phyloP scores from a whole-genome alignment of 1,140 invertebrate species.

The Pygmarrhopalites habei region DNA sequence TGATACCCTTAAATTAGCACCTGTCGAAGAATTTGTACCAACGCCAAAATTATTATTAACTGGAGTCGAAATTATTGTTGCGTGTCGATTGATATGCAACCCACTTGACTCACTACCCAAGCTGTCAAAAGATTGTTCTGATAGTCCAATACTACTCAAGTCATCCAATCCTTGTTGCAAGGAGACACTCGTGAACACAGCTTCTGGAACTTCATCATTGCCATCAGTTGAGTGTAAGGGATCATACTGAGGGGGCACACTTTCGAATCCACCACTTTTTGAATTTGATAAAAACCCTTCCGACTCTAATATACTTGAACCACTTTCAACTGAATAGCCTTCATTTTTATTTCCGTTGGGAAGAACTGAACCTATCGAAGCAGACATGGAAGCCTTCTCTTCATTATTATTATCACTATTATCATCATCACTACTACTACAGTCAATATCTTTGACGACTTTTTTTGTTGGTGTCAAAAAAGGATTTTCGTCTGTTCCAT shows the following conservation, averaged over 20 bases:
- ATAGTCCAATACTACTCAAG: constrained; percentile 4
- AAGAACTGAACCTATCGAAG: no score
- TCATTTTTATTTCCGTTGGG: no score
- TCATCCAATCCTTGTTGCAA: not conserved
- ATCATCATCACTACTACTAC: no score
- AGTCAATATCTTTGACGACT: no score
- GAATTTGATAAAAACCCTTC: no score
- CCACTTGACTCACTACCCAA: not conserved
- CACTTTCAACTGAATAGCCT: not conserved
- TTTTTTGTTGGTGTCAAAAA: no score
- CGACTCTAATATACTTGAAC: not conserved
- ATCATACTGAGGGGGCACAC: no score
- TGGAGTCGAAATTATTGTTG: no score
- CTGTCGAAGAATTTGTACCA: not conserved
- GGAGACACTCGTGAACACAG: not conserved
- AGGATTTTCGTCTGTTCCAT: constrained; percentile 31
- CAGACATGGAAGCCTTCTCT: no score
- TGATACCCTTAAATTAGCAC: not conserved
- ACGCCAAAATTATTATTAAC: no score
- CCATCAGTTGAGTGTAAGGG: not conserved
- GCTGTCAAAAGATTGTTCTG: constrained; percentile 4
- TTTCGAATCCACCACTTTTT: no score
- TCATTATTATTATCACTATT: no score
- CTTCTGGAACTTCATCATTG: not conserved
- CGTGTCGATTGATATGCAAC: not conserved